phyloP scores from a whole-genome alignment of 2,113 vertebrate genomes.

The Nerophis ophidion region DNA sequence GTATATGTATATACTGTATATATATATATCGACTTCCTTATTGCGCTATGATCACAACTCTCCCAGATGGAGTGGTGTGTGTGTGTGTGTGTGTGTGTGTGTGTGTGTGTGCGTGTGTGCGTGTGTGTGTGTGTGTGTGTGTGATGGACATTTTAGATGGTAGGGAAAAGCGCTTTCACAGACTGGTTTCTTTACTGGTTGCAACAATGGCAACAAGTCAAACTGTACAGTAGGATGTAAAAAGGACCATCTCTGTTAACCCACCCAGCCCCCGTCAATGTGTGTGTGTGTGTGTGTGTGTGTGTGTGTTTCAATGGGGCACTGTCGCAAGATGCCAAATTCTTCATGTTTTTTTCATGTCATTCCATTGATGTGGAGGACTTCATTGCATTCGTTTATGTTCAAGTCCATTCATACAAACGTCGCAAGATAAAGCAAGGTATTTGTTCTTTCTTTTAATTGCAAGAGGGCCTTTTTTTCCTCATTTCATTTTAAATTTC shows the following conservation, averaged over 20 bases:
- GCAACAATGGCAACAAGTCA: slow-evolving; percentile 34
- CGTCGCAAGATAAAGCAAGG: too few relatives aligned
- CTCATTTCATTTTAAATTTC: too few relatives aligned
- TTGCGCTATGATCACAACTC: slow-evolving; percentile 9
- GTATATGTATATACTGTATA: background rate
- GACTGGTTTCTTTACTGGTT: background rate
- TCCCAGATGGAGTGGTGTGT: background rate
- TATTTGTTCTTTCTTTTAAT: too few relatives aligned
- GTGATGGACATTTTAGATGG: background rate
- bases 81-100: too few relatives aligned
- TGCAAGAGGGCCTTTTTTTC: too few relatives aligned
- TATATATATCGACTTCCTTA: slow-evolving; percentile 15
- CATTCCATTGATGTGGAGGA: slow-evolving; percentile 8
- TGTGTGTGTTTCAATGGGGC: slow-evolving; percentile 13
- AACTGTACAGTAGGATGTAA: slow-evolving; percentile 14
- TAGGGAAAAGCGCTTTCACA: too few relatives aligned
- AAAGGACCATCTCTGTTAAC: slow-evolving; percentile 22
- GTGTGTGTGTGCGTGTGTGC: background rate
- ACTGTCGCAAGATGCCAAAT: slow-evolving; percentile 15
- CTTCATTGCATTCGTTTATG: background rate
- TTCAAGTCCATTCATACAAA: background rate
- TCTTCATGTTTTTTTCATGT: slow-evolving; percentile 5
- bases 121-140: too few relatives aligned
- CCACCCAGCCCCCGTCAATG: slow-evolving; percentile 23
- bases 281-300: slow-evolving; percentile 5